A percentile compares a stretch with the other conserved stretches of the same genome.
phyloP scores from a whole-genome alignment of 1,140 invertebrate genomes.

The Goniozus legneri region DNA sequence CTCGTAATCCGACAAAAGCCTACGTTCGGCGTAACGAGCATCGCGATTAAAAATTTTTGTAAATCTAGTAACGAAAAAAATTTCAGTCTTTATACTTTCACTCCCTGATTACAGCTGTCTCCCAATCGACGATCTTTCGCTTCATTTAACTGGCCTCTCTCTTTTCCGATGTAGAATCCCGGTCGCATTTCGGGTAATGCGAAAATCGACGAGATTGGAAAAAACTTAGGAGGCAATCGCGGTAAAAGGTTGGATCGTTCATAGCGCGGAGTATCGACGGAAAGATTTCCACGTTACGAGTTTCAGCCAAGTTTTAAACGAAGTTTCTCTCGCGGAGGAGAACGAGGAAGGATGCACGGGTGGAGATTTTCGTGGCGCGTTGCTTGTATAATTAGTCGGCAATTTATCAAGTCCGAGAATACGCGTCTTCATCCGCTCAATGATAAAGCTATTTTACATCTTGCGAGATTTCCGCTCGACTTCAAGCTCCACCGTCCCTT shows the following conservation, averaged over 20 bases:
- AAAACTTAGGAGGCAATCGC: background rate
- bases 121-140: background rate
- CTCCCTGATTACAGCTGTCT: no score
- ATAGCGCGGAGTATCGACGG: background rate
- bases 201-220: background rate
- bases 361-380: no score
- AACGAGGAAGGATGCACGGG: background rate
- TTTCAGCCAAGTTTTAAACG: background rate
- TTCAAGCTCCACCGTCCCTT: no score
- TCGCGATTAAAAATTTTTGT: no score
- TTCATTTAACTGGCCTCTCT: background rate
- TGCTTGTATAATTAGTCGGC: background rate
- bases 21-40: no score
- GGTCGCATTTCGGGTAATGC: background rate
- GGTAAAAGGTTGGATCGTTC: background rate
- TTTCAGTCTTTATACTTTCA: no score
- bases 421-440: background rate
- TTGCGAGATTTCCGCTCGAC: no score
- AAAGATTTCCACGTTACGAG: background rate
- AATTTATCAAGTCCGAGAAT: background rate
- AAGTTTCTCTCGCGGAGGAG: background rate
- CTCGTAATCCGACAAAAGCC: no score
- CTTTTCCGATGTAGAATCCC: background rate
- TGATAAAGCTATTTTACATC: background rate
- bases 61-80: no score